Evolutionary conservation across 2,113 vertebrate species (phyloP), one percentile per base, ranked within the genome.

Genomic region (Lepidothrix coronata): DNA sequence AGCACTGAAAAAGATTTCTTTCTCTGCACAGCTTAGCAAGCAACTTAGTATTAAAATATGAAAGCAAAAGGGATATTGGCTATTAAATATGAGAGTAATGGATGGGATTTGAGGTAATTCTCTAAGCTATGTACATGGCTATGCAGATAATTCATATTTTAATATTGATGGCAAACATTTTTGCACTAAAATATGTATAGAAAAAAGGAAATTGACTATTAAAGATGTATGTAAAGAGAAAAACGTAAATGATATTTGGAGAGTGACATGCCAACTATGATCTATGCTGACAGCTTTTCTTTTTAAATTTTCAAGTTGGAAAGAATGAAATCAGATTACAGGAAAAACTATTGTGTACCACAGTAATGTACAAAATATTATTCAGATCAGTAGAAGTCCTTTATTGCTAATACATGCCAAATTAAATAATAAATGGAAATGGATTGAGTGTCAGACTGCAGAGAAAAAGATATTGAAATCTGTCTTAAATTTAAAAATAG

Each of bases 131-230:
- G 48, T 92, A 95, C 39, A 81, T 49, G 70, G 44, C 65, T 94
- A 4, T 73, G 57, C 11, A 49, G 61, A 85, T 93, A 94, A 95
- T 88, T 98, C 63, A 28, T 85, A 78, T 95, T 97, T 97, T 97
- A 97, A 95, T 97, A 97, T 89, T 97, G 82, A 97, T 96, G 57
- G 82, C 68, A 97, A 97, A 97, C 48, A 96, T 93, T 97, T 97
- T 95, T 58, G 51, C 65, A 31, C 79, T 97, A 94, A 97, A 96
- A 96, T 95, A 97, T 96, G 68, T 90, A 96, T 95, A 92, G 90
- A 92, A 96, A 93, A 63, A 87, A 58, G 28, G 68, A 85, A 96
- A 97, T 66, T 95, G 49, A 54, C 58, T 88, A 96, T 97, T 96
- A 97, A 97, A 96, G 84, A 92, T 97, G 80, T 74, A 97, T 97